Conservation (phyloP, 2,888 invertebrate genomes). For the Hybos culiciformis region DNA sequence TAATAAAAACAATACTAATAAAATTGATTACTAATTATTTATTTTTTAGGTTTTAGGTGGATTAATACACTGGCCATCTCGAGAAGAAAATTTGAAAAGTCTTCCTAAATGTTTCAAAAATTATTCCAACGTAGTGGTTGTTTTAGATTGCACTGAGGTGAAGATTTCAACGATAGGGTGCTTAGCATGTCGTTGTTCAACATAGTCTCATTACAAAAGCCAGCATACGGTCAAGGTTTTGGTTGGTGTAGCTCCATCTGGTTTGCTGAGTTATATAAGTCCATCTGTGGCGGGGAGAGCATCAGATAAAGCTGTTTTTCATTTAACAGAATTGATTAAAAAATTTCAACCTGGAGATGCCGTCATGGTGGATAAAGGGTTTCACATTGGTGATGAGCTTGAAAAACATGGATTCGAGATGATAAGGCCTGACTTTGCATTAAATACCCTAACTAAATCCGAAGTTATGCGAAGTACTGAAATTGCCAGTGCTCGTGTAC, state of each 20-base stretch:
- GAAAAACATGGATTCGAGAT: slow-evolving; percentile 4
- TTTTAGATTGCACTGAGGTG: not conserved
- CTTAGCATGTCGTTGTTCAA: not conserved
- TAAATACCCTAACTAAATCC: not conserved
- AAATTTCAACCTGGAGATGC: slow-evolving; percentile 2
- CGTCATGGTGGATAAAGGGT: slow-evolving; percentile 5
- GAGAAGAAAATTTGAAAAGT: not conserved
- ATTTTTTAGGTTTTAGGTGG: no score
- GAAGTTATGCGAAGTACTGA: not conserved
- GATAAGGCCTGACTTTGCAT: not conserved
- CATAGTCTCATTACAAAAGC: slow-evolving; percentile 3
- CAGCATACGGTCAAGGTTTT: slow-evolving; percentile 2
- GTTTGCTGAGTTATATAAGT: not conserved
- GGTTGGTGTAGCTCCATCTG: slow-evolving; percentile 5
- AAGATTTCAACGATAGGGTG: not conserved
- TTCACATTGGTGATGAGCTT: slow-evolving; percentile 4
- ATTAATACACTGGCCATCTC: not conserved
- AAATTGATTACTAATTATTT: no score
- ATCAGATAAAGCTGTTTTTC: slow-evolving; percentile 5
- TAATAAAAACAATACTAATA: no score
- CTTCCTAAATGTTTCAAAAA: not conserved
- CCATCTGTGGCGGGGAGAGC: not conserved
- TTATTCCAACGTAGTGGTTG: not conserved
- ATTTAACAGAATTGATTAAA: not conserved
- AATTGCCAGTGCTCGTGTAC: not conserved